Evolutionary conservation across 2,113 vertebrate species (phyloP), one percentile per base, ranked within the genome.

Genomic region (Mohoua ochrocephala): DNA sequence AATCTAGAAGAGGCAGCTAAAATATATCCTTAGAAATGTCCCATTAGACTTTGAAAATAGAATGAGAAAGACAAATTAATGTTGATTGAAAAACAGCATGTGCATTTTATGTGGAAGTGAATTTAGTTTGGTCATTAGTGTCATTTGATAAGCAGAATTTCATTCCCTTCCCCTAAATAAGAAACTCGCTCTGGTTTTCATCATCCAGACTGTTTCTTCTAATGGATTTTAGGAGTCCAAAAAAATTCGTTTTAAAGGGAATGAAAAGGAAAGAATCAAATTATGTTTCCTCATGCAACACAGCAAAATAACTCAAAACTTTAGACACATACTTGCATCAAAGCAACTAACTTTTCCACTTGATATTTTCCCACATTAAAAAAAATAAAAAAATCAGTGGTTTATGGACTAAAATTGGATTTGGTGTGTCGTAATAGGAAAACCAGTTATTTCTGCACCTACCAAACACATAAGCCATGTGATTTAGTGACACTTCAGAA

Each of bases 21-120:
- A 81, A 89, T 91, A 50, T 24, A 91, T 95, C 83, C 63, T 73
- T 88, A 90, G 81, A 90, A 89, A 78, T 77, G 54, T 68, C 21
- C 71, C 83, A 41, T 93, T 93, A 82, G 69, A 69, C 87, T 91
- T 91, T 67, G 91, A 78, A 94, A 94, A 71, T 89, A 63, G 92
- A 94, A 91, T 35, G 42, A 67, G n/a, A 69, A 73, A 44, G 89
- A 69, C 8, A 89, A 89, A 75, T 91, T 89, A 92, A 80, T 50
- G 24, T 47, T 59, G 53, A 79, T 73, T 70, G 67, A 59, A 89
- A 91, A 96, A 35, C 35, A 87, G 11, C 53, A 53, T 65, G 76
- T 88, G 42, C 60, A 82, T 93, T 91, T 91, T 84, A 10, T 63
- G 33, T 83, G 67, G 54, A 80, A 89, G 69, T 21, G 31, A 79